A percentile compares a stretch with the other conserved stretches of the same genome.
Conservation (phyloP, 1,140 invertebrate species). For the Nephila pilipes region DNA sequence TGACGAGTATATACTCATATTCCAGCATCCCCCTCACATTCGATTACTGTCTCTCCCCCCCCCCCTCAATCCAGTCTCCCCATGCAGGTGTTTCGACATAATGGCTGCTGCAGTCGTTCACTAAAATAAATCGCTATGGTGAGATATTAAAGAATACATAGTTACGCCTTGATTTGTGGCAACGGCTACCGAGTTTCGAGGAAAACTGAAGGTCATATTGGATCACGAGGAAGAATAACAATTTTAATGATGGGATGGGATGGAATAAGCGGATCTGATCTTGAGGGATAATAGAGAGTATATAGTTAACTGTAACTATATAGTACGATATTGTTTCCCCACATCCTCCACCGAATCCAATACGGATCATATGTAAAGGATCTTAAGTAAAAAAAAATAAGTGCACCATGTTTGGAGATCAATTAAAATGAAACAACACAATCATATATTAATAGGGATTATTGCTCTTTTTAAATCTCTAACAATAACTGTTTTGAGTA, state of each 20-base stretch:
- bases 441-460: too few species aligned
- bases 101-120: slow-evolving; percentile 26
- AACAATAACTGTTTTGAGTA: too few species aligned
- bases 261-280: background rate
- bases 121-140: slow-evolving; percentile 59
- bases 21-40: background rate
- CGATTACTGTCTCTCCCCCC: background rate
- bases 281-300: too few species aligned
- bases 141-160: slow-evolving; percentile 59
- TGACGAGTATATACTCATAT: slow-evolving; percentile 40
- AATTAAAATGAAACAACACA: too few species aligned
- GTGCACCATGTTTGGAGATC: too few species aligned
- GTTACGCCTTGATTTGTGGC: slow-evolving; percentile 28
- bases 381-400: too few species aligned
- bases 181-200: background rate
- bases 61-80: slow-evolving; percentile 2
- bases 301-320: too few species aligned
- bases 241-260: background rate
- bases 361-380: too few species aligned
- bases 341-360: too few species aligned
- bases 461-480: too few species aligned
- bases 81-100: slow-evolving; percentile 66
- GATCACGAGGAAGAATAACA: background rate
- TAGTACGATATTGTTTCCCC: too few species aligned
- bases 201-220: background rate